These are phyloP conservation scores for Tapirus indicus DNA, from an alignment of 2,797 vertebrate species.

Conservation along the genomic window DNA sequence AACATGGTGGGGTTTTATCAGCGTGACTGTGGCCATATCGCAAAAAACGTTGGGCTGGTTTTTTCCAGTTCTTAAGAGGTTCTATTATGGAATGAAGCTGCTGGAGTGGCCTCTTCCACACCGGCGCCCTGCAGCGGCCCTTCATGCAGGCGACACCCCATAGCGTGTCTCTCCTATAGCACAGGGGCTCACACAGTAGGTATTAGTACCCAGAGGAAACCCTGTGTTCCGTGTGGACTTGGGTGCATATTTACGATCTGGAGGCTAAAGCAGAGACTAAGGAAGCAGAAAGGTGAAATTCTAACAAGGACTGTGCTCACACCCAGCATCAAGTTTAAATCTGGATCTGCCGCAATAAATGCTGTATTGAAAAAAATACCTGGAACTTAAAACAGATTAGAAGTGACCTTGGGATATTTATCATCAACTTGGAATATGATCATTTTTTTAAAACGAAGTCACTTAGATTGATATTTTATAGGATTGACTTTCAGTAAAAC, in stretches of 20 bases:
- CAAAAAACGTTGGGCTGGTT: background rate
- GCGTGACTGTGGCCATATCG: background rate
- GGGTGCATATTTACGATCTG: accelerated
- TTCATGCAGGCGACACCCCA: background rate
- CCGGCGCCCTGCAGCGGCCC: background rate
- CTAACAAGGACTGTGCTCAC: background rate
- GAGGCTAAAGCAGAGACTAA: background rate
- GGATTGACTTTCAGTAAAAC: background rate
- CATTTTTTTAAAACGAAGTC: background rate
- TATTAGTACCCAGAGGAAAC: accelerated
- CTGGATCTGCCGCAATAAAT: background rate
- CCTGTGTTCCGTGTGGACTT: accelerated
- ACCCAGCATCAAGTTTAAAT: background rate
- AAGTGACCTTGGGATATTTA: background rate
- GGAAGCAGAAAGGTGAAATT: background rate
- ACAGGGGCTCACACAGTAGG: background rate
- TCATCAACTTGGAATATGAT: background rate
- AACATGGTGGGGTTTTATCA: background rate
- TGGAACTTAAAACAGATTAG: background rate
- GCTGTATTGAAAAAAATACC: background rate
- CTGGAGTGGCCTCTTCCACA: background rate
- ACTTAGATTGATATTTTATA: too few species aligned
- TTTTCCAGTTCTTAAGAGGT: background rate
- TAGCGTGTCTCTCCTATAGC: background rate
- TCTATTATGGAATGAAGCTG: background rate